Conservation (phyloP, 2,797 vertebrate genomes). For the Sphaeramia orbicularis region DNA sequence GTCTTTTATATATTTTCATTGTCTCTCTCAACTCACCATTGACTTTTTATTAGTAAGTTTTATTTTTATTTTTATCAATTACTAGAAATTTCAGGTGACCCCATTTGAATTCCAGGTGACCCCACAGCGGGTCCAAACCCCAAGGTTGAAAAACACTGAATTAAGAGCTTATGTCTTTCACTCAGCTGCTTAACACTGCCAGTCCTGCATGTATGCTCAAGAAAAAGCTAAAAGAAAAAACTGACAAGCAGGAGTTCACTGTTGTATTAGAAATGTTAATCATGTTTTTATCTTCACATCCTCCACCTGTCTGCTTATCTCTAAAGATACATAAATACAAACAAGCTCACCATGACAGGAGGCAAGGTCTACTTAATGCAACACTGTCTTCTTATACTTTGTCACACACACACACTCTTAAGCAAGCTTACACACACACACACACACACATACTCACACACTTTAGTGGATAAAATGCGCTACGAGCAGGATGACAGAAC, state of each 20-base stretch:
- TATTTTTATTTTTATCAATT: no score
- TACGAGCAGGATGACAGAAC: slow-evolving; percentile 18
- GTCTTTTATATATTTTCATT: no score
- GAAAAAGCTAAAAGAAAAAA: background rate
- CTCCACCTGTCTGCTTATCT: slow-evolving; percentile 10
- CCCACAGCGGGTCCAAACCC: no score
- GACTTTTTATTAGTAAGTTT: no score
- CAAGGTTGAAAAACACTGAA: no score
- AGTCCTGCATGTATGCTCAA: no score
- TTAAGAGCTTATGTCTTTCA: no score
- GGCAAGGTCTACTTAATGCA: slow-evolving; percentile 1
- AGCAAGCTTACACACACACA: background rate
- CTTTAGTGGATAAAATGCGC: slow-evolving; percentile 15
- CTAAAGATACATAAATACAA: slow-evolving; percentile 9
- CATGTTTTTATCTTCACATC: slow-evolving; percentile 13
- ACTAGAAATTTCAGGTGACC: no score
- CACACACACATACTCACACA: slow-evolving; percentile 7
- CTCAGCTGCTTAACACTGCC: no score
- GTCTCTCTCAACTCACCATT: no score
- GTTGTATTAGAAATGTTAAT: slow-evolving; percentile 9
- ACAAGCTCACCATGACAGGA: background rate
- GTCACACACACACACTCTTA: background rate
- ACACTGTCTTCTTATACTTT: background rate
- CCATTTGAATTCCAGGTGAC: no score
- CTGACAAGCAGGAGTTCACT: background rate